phyloP scores from a whole-genome alignment of 2,797 vertebrate species.

The Tragelaphus eurycerus region DNA sequence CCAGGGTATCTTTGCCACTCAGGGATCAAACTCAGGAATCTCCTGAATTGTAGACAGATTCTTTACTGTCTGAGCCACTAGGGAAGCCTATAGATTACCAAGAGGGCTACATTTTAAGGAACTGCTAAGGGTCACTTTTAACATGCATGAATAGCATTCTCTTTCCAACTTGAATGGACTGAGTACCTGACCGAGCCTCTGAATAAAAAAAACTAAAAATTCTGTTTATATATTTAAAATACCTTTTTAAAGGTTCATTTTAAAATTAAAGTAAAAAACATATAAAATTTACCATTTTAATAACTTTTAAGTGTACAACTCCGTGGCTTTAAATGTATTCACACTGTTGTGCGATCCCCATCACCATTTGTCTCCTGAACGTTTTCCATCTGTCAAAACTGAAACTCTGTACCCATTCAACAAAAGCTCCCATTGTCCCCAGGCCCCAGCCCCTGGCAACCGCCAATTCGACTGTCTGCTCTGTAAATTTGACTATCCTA shows the following conservation, averaged over 20 bases:
- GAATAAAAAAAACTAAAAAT: conserved; percentile 7
- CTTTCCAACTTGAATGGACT: not conserved
- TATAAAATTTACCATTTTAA: not conserved
- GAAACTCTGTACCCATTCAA: not conserved
- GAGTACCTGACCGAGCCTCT: not conserved
- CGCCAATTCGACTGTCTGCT: not conserved
- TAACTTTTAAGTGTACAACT: not conserved
- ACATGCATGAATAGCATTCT: not conserved
- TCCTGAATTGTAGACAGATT: not conserved
- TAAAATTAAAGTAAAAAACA: not conserved
- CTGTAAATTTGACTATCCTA: not conserved
- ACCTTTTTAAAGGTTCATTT: not conserved
- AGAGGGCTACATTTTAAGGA: not conserved
- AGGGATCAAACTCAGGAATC: not conserved
- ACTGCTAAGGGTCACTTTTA: not conserved
- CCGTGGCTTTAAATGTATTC: not conserved
- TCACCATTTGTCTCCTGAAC: not conserved
- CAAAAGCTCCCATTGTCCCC: not conserved
- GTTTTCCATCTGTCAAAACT: not conserved
- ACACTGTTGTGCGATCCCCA: not conserved
- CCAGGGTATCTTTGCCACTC: not conserved
- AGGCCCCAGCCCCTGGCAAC: too few species aligned
- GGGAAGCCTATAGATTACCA: not conserved
- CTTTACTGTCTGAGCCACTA: not conserved
- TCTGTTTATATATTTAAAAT: not conserved